Base-by-base conservation (phyloP, 2,113 vertebrate species). In the Aplodontia rufa region DNA sequence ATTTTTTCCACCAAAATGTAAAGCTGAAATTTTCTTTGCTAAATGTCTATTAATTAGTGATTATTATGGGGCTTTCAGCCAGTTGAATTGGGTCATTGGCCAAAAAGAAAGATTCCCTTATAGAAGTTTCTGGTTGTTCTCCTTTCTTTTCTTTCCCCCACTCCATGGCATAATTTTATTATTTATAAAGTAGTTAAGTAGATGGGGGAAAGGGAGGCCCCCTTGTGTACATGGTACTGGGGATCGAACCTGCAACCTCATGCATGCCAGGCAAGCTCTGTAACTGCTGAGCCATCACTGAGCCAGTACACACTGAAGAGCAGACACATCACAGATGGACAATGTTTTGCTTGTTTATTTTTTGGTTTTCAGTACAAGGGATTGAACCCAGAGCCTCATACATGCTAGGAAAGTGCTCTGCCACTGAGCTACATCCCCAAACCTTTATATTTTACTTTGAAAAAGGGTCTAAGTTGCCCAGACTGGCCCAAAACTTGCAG, bases 21-120 rank as follows among this genome's bases (percentile, higher is more conserved):
- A 88, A 78, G 47, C 30, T 76, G 35, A 75, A 92, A 80, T 11
- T 82, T 72, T 20, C 26, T 88, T 80, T 74, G 60, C 53, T 92
- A 45, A 81, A 42, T 85, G 86, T 88, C 68, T 82, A 35, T 78
- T 53, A 87, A 83, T 88, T 89, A 72, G 11, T 95, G 60, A 75
- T 80, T 83, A 91, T 66, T 68, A 86, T 10, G 45, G 74, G 68
- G 22, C 69, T 49, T 69, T 35, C 6, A 53, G 62, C 37, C 55
- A 79, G 35, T 35, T 79, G 85, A 97, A 88, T 64, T 28, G 88
- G 62, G 86, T 92, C 72, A 88, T 9, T 79, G 68, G 30, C 79
- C 96, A 78, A 82, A 92, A 53, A 91, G 78, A 82, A 94, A 62
- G 10, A 3, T 60, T 35, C 35, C 71, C 20, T 78, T 80, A 66